Evolutionary conservation across 2,888 invertebrate genomes (phyloP).

Genomic region (Tachina lurida): DNA sequence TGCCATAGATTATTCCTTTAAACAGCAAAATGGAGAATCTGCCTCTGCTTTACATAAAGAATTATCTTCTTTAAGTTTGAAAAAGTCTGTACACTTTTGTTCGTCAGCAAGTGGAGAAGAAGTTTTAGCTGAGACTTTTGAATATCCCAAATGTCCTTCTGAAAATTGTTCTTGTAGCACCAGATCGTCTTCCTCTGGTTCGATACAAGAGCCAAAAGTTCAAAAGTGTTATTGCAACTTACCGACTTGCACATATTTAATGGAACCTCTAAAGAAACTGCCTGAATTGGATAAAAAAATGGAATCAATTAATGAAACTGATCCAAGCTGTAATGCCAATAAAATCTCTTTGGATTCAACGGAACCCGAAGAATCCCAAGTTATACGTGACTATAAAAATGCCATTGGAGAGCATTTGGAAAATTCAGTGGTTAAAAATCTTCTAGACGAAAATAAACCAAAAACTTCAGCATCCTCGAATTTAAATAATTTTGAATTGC

Average conservation of each 20-base stretch:
- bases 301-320: slow-evolving; percentile 37
- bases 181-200: slow-evolving; percentile 80
- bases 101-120: slow-evolving; percentile 75
- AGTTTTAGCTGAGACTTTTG: slow-evolving; percentile 79
- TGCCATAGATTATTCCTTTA: slow-evolving; percentile 33
- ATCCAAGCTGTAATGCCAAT: slow-evolving; percentile 5
- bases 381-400: slow-evolving; percentile 81
- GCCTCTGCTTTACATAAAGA: slow-evolving; percentile 29
- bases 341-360: slow-evolving; percentile 52
- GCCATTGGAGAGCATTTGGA: slow-evolving; percentile 76
- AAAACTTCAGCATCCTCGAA: slow-evolving; percentile 23
- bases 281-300: background rate
- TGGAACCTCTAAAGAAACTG: slow-evolving; percentile 32
- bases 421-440: slow-evolving; percentile 75
- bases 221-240: slow-evolving; percentile 77
- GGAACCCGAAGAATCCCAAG: slow-evolving; percentile 76
- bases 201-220: slow-evolving; percentile 73
- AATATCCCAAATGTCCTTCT: slow-evolving; percentile 81
- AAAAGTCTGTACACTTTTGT: slow-evolving; percentile 82
- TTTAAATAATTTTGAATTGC: slow-evolving; percentile 77
- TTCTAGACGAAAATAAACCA: slow-evolving; percentile 73
- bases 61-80: slow-evolving; percentile 72
- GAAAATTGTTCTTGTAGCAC: slow-evolving; percentile 82
- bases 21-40: slow-evolving; percentile 25
- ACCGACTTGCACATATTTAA: slow-evolving; percentile 75